Evolutionary conservation across 2,888 invertebrate species (phyloP).

Genomic region (Neuroscelio doddi): DNA sequence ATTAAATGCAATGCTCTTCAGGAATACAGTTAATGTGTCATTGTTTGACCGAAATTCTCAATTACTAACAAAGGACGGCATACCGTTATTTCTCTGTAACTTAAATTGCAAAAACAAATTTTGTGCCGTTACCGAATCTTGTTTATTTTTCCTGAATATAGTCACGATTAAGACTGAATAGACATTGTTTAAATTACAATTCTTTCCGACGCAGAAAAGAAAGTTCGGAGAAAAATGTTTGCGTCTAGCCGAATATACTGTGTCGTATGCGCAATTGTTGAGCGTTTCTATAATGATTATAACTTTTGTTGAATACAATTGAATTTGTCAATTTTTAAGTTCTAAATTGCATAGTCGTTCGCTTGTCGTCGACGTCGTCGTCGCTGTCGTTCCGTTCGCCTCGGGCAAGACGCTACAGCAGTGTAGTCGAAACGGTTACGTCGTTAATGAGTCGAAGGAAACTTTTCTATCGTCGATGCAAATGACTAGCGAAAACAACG

Average conservation of each 20-base stretch:
- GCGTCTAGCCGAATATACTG: too few relatives aligned
- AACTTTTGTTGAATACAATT: constrained; percentile 52
- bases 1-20: constrained; percentile 30
- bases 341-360: constrained; percentile 52
- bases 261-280: too few relatives aligned
- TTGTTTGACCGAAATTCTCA: too few relatives aligned
- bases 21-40: constrained; percentile 11
- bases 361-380: constrained; percentile 18
- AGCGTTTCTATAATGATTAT: constrained; percentile 34
- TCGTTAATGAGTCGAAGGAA: constrained; percentile 57
- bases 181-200: too few relatives aligned
- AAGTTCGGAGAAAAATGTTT: too few relatives aligned
- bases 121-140: too few relatives aligned
- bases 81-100: too few relatives aligned
- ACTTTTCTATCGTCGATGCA: constrained; percentile 55
- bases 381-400: constrained; percentile 23
- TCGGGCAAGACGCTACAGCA: constrained; percentile 18
- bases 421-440: constrained; percentile 43
- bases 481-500: constrained; percentile 46
- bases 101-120: too few relatives aligned
- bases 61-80: too few relatives aligned
- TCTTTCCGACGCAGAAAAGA: too few relatives aligned
- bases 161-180: too few relatives aligned
- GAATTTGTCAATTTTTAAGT: constrained; percentile 56
- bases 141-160: too few relatives aligned